Evolutionary conservation across 2,888 invertebrate species (phyloP).

Genomic region (Monopis laevigella): DNA sequence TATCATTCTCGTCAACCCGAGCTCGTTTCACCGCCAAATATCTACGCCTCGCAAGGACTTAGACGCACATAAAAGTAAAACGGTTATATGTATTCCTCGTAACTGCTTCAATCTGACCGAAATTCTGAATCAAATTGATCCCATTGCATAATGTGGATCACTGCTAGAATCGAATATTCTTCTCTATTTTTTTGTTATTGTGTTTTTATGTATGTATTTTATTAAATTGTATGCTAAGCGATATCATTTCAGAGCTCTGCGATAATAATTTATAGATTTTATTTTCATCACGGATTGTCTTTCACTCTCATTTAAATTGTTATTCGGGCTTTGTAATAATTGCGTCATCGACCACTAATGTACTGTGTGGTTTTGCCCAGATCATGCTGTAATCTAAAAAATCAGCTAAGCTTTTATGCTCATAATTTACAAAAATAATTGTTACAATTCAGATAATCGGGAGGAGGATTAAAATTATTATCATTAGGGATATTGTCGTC

Average conservation of each 20-base stretch:
- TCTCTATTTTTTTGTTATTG: neutral
- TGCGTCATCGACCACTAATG: too few relatives aligned
- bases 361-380: too few relatives aligned
- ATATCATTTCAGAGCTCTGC: neutral
- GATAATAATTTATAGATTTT: neutral
- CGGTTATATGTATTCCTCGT: constrained; percentile 30
- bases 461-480: constrained; percentile 5
- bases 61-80: constrained; percentile 24
- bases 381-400: too few relatives aligned
- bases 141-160: constrained; percentile 33
- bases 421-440: constrained; percentile 2
- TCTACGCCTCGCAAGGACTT: constrained; percentile 22
- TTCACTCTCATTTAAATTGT: too few relatives aligned
- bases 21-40: constrained; percentile 29
- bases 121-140: constrained; percentile 23
- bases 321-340: too few relatives aligned
- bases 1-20: constrained; percentile 32
- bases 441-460: constrained; percentile 3
- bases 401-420: too few relatives aligned
- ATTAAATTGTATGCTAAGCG: neutral
- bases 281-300: too few relatives aligned
- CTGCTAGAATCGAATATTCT: constrained; percentile 14
- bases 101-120: constrained; percentile 18
- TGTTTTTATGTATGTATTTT: neutral
- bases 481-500: constrained; percentile 10